Conservation (phyloP, 2,888 invertebrate genomes). For the Trichogramma evanescens region DNA sequence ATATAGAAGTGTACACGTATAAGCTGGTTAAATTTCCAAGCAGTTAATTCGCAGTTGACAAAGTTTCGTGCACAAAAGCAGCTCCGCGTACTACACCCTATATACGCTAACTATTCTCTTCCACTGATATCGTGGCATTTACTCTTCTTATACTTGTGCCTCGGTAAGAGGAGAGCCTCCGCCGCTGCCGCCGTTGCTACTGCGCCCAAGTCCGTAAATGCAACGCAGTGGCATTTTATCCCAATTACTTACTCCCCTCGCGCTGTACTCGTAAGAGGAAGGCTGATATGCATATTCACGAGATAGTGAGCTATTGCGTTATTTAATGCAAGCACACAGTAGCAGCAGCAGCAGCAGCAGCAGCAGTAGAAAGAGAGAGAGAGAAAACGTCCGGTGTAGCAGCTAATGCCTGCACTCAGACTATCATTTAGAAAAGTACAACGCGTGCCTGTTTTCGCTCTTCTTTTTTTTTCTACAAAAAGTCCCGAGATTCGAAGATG, state of each 20-base stretch:
- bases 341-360: no score
- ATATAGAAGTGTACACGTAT: no score
- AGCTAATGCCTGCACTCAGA: no score
- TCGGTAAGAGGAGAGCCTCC: not conserved
- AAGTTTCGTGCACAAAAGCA: not conserved
- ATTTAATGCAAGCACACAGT: slow-evolving; percentile 28
- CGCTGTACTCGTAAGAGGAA: slow-evolving; percentile 20
- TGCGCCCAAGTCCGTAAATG: not conserved
- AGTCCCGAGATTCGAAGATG: no score
- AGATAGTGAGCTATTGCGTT: slow-evolving; percentile 23
- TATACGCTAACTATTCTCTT: not conserved
- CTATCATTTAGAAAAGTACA: no score
- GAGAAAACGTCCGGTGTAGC: slow-evolving; percentile 23
- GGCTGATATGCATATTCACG: slow-evolving; percentile 32
- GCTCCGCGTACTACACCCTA: not conserved
- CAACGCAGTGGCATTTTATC: no score
- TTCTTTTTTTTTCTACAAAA: no score
- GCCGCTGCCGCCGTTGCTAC: not conserved
- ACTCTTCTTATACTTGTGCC: slow-evolving; percentile 10
- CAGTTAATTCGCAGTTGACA: slow-evolving; percentile 12
- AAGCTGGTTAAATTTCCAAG: slow-evolving; percentile 11
- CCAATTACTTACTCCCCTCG: not conserved
- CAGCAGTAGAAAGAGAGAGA: no score
- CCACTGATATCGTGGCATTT: slow-evolving; percentile 12
- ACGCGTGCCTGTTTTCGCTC: no score